phyloP scores from a whole-genome alignment of 2,888 invertebrate genomes.

The Lottia scabra region DNA sequence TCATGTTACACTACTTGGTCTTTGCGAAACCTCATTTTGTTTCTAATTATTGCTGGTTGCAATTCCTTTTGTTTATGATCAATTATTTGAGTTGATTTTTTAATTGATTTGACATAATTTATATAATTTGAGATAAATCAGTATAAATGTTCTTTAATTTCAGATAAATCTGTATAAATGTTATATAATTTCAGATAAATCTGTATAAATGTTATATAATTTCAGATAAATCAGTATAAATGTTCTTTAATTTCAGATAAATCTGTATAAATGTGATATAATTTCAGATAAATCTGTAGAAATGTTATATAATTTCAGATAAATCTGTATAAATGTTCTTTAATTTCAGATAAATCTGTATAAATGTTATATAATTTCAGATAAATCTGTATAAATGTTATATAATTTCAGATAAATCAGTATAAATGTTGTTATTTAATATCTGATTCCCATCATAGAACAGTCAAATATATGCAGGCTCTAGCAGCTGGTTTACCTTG shows the following conservation, averaged over 20 bases:
- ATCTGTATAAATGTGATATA: not conserved
- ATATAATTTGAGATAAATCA: not conserved
- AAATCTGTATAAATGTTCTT: not conserved
- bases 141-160: no score
- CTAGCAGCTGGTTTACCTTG: constrained; percentile 78
- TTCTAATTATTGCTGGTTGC: no score
- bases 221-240: not conserved
- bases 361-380: not conserved
- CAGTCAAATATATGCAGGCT: constrained; percentile 81
- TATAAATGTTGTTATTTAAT: constrained; percentile 69
- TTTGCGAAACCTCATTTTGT: no score
- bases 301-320: constrained; percentile 74
- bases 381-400: not conserved
- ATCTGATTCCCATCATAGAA: constrained; percentile 80
- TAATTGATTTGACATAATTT: no score
- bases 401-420: not conserved
- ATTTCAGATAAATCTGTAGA: not conserved
- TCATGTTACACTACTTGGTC: no score
- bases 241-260: constrained; percentile 75
- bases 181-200: constrained; percentile 75
- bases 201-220: not conserved
- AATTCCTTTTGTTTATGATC: no score
- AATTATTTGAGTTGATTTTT: no score
- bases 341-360: not conserved
- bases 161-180: no score